phyloP scores from a whole-genome alignment of 2,888 invertebrate species.

The Petrolisthes cinctipes region DNA sequence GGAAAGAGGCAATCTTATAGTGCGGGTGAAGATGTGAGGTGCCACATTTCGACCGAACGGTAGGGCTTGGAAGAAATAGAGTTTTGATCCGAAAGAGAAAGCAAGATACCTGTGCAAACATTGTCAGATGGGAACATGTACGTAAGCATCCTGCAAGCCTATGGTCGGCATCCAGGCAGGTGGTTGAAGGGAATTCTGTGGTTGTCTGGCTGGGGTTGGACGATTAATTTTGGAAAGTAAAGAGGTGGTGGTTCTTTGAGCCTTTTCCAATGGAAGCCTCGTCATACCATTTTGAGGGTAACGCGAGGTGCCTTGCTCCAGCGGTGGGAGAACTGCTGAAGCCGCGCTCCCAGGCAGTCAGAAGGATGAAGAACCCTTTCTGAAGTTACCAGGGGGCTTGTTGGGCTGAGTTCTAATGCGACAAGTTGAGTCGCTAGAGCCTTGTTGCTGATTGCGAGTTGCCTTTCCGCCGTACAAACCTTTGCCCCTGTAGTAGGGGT shows the following conservation, averaged over 20 bases:
- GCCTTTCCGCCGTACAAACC: background rate
- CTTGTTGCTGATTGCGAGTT: too few species aligned
- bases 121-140: too few species aligned
- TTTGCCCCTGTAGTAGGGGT: too few species aligned
- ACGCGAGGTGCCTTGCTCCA: too few species aligned
- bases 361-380: background rate
- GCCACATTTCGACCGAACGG: too few species aligned
- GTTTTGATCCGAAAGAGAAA: too few species aligned
- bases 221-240: background rate
- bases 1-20: too few species aligned
- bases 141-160: too few species aligned
- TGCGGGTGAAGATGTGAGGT: too few species aligned
- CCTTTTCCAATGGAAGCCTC: background rate
- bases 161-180: background rate
- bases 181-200: background rate
- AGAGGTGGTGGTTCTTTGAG: background rate
- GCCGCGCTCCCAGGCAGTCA: background rate
- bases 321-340: conserved; percentile 3
- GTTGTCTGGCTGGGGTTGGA: background rate
- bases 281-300: background rate
- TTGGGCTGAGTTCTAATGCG: background rate
- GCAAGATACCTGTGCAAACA: too few species aligned
- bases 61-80: too few species aligned
- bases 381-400: background rate
- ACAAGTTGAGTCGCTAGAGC: background rate